Percentiles rank a stretch among this genome's conserved stretches.
Conservation (phyloP, 2,797 vertebrate species). For the Paedocypris micromegethes region DNA sequence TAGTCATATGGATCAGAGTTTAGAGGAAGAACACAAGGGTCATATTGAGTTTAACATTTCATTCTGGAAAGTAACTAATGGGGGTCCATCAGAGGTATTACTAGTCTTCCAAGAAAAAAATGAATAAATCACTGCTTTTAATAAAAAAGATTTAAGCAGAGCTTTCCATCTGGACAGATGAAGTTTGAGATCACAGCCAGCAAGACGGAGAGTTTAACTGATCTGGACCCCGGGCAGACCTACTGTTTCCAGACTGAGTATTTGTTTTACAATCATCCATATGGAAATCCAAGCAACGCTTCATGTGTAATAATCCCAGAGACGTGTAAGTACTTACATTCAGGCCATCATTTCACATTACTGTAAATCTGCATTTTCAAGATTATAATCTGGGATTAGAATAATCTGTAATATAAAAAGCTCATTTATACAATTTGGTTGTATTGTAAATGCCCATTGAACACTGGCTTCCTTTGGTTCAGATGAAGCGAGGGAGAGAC, state of each 20-base stretch:
- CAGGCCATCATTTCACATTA: neutral
- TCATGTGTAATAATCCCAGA: conserved; percentile 27
- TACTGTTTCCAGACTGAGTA: conserved; percentile 42
- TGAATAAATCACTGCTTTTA: neutral
- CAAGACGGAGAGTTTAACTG: neutral
- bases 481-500: neutral
- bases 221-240: conserved; percentile 19
- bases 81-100: conserved; percentile 8
- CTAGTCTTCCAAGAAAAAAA: neutral
- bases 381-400: too few species aligned
- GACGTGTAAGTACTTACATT: conserved; percentile 21
- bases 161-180: conserved; percentile 4
- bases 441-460: neutral
- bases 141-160: neutral
- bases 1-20: conserved; percentile 9
- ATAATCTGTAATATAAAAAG: too few species aligned
- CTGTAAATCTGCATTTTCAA: too few species aligned
- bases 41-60: neutral
- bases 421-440: neutral
- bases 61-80: conserved; percentile 20
- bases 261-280: neutral
- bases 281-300: conserved; percentile 24
- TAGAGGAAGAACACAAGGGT: neutral
- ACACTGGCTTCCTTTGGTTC: neutral
- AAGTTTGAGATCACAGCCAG: neutral